phyloP scores from a whole-genome alignment of 2,888 invertebrate species.

The Ormyrus labotus region DNA sequence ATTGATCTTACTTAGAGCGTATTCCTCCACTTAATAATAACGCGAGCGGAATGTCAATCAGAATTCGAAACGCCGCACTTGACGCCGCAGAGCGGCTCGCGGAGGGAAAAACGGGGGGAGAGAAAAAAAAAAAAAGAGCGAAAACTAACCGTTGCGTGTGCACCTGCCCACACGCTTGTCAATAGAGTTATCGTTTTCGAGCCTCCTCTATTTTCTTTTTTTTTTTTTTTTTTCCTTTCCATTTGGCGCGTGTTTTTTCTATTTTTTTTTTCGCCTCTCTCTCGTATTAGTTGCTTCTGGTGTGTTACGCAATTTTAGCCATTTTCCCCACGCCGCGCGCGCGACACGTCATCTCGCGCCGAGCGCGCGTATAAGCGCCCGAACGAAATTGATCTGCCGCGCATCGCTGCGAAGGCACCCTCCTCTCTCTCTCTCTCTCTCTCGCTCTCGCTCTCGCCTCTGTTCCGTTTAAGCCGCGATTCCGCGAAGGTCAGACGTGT shows the following conservation, averaged over 20 bases:
- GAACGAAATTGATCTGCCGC: constrained; percentile 13
- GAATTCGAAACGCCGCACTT: too few species aligned
- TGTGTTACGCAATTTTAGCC: constrained; percentile 27
- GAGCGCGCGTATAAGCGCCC: constrained; percentile 20
- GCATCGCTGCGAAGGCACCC: background rate
- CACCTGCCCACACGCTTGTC: constrained; percentile 9
- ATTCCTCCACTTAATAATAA: too few species aligned
- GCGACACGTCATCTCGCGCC: too few species aligned
- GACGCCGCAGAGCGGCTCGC: too few species aligned
- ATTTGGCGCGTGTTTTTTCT: background rate
- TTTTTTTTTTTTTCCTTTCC: background rate
- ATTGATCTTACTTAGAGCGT: too few species aligned
- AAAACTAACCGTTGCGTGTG: constrained; percentile 17
- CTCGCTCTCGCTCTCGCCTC: too few species aligned
- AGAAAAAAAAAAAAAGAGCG: constrained; percentile 21
- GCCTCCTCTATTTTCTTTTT: background rate
- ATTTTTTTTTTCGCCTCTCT: background rate
- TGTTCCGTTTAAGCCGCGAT: too few species aligned
- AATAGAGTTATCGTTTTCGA: constrained; percentile 21
- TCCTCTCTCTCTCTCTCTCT: background rate
- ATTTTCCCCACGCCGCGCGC: constrained; percentile 11
- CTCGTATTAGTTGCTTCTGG: background rate
- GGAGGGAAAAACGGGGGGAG: background rate
- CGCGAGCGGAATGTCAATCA: too few species aligned
- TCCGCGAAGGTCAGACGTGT: too few species aligned